Conservation (phyloP, 2,888 invertebrate genomes). For the Malacosoma neustria region DNA sequence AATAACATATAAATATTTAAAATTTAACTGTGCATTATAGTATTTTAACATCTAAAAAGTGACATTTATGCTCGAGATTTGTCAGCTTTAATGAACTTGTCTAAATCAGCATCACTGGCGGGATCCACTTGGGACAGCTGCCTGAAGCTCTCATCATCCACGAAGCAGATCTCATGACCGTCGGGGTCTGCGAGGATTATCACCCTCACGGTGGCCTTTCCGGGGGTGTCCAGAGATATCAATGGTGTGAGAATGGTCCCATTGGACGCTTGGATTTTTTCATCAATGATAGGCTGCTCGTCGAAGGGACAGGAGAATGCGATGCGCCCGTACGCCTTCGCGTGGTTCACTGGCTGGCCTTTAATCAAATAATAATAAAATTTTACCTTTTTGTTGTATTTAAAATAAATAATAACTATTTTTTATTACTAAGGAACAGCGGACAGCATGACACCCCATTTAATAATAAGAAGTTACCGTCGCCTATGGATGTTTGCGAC, state of each 20-base stretch:
- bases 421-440: too few species aligned
- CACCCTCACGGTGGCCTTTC: conserved; percentile 96
- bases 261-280: conserved; percentile 80
- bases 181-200: conserved; percentile 98
- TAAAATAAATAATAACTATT: too few species aligned
- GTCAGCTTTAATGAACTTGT: conserved; percentile 83
- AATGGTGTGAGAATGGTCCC: conserved; percentile 90
- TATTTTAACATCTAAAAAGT: too few species aligned
- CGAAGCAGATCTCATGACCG: conserved; percentile 98
- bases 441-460: too few species aligned
- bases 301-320: conserved; percentile 92
- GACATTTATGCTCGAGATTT: conserved; percentile 37
- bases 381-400: too few species aligned
- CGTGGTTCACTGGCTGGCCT: conserved; percentile 84
- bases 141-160: conserved; percentile 95
- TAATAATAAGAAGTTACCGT: too few species aligned
- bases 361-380: conserved; percentile 22
- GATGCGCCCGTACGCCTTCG: conserved; percentile 94
- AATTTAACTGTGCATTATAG: too few species aligned
- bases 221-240: conserved; percentile 95
- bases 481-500: too few species aligned
- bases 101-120: conserved; percentile 84
- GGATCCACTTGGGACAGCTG: conserved; percentile 91
- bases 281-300: conserved; percentile 84
- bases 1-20: too few species aligned